A percentile compares a stretch with the other conserved stretches of the same genome.
Evolutionary conservation across 2,113 vertebrate species (phyloP).

Genomic region (Pyxicephalus adspersus): DNA sequence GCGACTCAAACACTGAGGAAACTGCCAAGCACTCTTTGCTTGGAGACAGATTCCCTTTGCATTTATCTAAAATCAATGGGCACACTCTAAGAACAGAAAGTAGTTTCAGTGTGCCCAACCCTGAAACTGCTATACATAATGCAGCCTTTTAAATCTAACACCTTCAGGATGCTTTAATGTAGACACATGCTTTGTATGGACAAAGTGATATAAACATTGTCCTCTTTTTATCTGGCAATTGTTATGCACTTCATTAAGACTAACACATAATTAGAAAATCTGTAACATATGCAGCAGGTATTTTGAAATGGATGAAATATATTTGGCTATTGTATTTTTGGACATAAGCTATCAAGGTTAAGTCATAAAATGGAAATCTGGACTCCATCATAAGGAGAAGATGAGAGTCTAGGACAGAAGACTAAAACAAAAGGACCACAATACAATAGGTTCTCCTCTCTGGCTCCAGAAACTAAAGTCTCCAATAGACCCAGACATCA

Average conservation of each 20-base stretch:
- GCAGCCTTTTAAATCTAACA: constrained; percentile 8
- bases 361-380: not conserved
- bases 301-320: not conserved
- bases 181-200: not conserved
- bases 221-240: not conserved
- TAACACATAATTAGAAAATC: not conserved
- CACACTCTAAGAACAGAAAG: not conserved
- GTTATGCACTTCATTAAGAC: not conserved
- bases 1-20: too few species aligned
- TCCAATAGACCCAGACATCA: not conserved
- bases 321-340: not conserved
- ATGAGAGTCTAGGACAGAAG: not conserved
- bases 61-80: not conserved
- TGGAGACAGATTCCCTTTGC: too few species aligned
- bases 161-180: not conserved
- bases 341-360: not conserved
- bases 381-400: not conserved
- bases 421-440: not conserved
- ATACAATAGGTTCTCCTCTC: not conserved
- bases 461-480: constrained; percentile 1
- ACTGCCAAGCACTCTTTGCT: too few species aligned
- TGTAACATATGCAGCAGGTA: not conserved
- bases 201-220: not conserved
- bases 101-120: constrained; percentile 32
- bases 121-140: constrained; percentile 31